Percentiles rank a stretch among this genome's conserved stretches.
phyloP scores from a whole-genome alignment of 2,113 vertebrate genomes.

The Anthoscopus minutus region DNA sequence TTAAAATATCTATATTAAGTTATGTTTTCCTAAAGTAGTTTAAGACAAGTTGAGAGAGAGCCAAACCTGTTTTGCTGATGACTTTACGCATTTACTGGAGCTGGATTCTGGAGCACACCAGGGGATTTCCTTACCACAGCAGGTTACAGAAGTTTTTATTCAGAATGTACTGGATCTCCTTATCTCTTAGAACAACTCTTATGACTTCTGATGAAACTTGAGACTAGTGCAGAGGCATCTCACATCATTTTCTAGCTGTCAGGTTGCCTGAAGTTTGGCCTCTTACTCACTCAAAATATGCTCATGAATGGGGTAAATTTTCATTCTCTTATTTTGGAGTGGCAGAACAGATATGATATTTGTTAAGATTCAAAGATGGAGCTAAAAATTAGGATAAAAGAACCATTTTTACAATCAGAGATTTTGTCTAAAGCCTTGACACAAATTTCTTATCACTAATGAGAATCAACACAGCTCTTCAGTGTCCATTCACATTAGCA shows the following conservation, averaged over 20 bases:
- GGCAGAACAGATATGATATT: background rate
- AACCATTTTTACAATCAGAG: background rate
- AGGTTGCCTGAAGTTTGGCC: background rate
- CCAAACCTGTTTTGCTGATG: background rate
- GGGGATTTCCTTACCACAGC: background rate
- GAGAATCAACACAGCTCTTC: background rate
- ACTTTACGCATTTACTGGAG: background rate
- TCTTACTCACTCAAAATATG: background rate
- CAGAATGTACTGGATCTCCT: background rate
- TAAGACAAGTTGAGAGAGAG: background rate
- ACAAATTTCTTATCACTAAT: background rate
- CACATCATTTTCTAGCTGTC: background rate
- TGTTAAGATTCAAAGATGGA: background rate
- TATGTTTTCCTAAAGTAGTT: background rate
- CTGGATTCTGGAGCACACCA: background rate
- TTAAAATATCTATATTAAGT: background rate
- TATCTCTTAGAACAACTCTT: background rate
- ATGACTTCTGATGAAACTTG: background rate
- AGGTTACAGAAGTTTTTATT: background rate
- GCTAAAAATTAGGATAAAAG: background rate
- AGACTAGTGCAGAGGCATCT: background rate
- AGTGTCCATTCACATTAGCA: background rate
- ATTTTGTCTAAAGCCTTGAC: background rate
- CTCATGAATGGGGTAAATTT: background rate
- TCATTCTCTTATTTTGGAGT: background rate